Base-by-base conservation (phyloP, 1,140 invertebrate species). In the Alviniconcha marisindica region DNA sequence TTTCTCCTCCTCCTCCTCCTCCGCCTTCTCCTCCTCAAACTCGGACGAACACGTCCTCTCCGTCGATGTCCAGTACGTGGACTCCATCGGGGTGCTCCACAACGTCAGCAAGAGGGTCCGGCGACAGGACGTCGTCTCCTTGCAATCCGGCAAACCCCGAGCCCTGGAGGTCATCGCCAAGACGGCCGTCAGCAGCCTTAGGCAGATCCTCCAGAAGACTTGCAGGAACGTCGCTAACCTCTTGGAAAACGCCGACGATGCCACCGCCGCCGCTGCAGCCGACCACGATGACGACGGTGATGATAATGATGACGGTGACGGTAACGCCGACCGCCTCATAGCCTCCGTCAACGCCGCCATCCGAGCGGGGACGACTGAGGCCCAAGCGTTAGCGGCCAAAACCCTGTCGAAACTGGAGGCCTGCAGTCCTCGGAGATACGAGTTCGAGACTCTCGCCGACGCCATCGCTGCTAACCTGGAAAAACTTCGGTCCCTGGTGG, bases 171-270 rank as follows among this genome's bases (percentile, higher is more conserved):
- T 51, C 3, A 18, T 82, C 42, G 69, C 56, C 7, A 56, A 24
- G n/a, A 54, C 21, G 12, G 81, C 36, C 36, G 74, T 5, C n/a
- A 66, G 18, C 38, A 66, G 54, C 80, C 81, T 60, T 71, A 77
- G 76, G 81, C 83, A 31, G 80, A 78, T 40, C 80, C 82, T 48
- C 31, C 83, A 63, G 84, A 69, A 78, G 12, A 83, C 84, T 21
- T 85, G 85, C 60, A 88, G 87, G 66, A 84, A 89, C 31, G 87
- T 88, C 42, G 82, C 87, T 21, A 81, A 54, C 33, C 81, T 88
- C 15, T 85, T 88, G n/a, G 86, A 89, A 28, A 31, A 85, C 33
- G 74, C 82, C 4, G 80, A 82, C 63, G n/a, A n/a, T n/a, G n/a
- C n/a, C n/a, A n/a, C n/a, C n/a, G n/a, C n/a, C n/a, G n/a, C n/a